Evolutionary conservation across 2,888 invertebrate species (phyloP).

Genomic region (Idaea aversata): DNA sequence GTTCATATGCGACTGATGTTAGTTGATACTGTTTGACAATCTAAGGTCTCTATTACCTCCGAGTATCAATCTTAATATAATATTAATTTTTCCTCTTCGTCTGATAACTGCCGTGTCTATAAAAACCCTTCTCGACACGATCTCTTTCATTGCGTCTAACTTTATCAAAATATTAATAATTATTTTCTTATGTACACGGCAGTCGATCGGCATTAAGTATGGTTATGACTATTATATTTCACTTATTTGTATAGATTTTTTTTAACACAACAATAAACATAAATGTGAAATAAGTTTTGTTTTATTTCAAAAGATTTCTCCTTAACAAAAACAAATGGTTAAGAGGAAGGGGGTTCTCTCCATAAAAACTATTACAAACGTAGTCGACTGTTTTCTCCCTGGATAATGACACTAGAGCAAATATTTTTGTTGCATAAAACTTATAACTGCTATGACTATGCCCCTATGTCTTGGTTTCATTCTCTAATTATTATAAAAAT

Average conservation of each 20-base stretch:
- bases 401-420: too few relatives aligned
- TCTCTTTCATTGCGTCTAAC: slow-evolving; percentile 24
- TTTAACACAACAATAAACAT: slow-evolving; percentile 80
- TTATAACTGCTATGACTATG: too few relatives aligned
- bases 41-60: slow-evolving; percentile 78
- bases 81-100: slow-evolving; percentile 61
- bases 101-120: slow-evolving; percentile 45
- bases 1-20: slow-evolving; percentile 67
- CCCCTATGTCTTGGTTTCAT: too few relatives aligned
- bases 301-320: slow-evolving; percentile 43
- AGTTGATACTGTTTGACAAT: slow-evolving; percentile 72
- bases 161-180: slow-evolving; percentile 27
- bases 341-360: too few relatives aligned
- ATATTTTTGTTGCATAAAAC: too few relatives aligned
- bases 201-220: slow-evolving; percentile 62
- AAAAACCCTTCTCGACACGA: slow-evolving; percentile 28
- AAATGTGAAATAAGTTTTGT: slow-evolving; percentile 73
- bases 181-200: slow-evolving; percentile 34
- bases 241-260: slow-evolving; percentile 78
- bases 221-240: slow-evolving; percentile 74
- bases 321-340: neutral
- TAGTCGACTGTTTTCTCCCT: too few relatives aligned
- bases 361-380: neutral
- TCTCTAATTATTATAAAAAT: too few relatives aligned
- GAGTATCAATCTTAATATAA: slow-evolving; percentile 76